These are phyloP conservation scores for Fulica atra DNA, from an alignment of 2,113 vertebrate genomes.

Conservation along the genomic window DNA sequence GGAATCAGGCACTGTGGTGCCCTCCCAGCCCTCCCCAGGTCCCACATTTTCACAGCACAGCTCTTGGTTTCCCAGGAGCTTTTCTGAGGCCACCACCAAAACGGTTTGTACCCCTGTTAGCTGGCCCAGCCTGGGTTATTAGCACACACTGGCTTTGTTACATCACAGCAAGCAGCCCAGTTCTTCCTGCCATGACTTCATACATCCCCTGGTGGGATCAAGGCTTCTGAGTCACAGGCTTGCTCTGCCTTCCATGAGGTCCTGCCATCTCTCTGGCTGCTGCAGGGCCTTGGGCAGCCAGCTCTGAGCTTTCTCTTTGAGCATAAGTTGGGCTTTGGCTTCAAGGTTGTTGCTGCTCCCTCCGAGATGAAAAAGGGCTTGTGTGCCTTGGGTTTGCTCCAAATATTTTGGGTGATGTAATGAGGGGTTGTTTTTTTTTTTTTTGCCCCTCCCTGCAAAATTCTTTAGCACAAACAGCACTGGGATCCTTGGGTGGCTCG, in stretches of 20 bases:
- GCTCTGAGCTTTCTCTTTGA: neutral
- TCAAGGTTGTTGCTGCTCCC: neutral
- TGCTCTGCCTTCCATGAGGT: neutral
- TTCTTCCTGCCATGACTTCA: neutral
- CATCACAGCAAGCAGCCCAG: neutral
- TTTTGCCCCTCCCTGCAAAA: constrained; percentile 31
- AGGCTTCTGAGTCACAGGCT: neutral
- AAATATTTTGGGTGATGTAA: neutral
- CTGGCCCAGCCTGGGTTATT: neutral
- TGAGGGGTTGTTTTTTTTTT: neutral
- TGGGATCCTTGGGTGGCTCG: neutral
- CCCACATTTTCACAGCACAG: fast-evolving
- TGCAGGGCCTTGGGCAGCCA: neutral
- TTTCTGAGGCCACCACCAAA: fast-evolving
- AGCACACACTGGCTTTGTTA: fast-evolving
- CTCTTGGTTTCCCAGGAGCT: neutral
- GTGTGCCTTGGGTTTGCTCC: neutral
- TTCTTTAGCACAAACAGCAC: neutral
- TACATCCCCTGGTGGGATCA: neutral
- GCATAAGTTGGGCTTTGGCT: neutral
- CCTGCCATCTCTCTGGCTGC: neutral
- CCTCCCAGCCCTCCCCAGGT: neutral
- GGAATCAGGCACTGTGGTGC: neutral
- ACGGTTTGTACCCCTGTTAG: neutral
- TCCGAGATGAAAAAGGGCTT: neutral